Conservation (phyloP, 1,140 invertebrate species). For the Diorhabda elongata region DNA sequence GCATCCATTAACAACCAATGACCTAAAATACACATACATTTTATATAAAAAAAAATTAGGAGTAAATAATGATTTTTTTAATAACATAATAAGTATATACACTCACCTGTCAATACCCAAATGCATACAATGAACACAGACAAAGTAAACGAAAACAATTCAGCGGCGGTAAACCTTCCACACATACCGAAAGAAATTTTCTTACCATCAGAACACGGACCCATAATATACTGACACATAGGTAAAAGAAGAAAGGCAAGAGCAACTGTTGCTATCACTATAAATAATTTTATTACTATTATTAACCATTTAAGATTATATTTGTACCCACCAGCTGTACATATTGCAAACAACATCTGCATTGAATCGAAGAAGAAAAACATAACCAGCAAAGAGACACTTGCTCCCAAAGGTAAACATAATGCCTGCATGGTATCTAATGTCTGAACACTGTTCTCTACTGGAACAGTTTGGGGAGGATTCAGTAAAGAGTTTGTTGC, state of each 20-base stretch:
- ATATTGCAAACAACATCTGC: constrained; percentile 96
- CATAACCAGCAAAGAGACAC: constrained; percentile 93
- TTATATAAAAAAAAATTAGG: not conserved
- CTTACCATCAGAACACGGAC: constrained; percentile 79
- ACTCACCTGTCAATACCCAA: constrained; percentile 82
- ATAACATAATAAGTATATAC: constrained; percentile 5
- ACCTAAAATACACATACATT: constrained; percentile 45
- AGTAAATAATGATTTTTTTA: not conserved
- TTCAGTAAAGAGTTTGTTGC: constrained; percentile 53
- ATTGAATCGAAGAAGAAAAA: constrained; percentile 99
- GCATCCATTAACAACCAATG: constrained; percentile 98
- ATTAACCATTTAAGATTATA: not conserved
- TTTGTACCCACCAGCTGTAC: constrained; percentile 78
- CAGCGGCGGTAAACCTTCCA: constrained; percentile 87
- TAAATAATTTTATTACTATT: constrained; percentile 39
- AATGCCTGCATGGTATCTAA: constrained; percentile 95
- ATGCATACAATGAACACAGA: constrained; percentile 92
- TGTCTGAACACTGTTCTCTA: constrained; percentile 67
- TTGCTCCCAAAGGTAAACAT: constrained; percentile 92
- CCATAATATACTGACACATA: constrained; percentile 94
- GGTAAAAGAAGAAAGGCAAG: constrained; percentile 92
- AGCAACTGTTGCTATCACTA: constrained; percentile 94
- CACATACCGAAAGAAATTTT: constrained; percentile 90
- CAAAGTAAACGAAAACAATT: constrained; percentile 87
- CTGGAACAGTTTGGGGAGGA: constrained; percentile 55